Base-by-base conservation (phyloP, 2,113 vertebrate genomes). In the Todiramphus chloris region DNA sequence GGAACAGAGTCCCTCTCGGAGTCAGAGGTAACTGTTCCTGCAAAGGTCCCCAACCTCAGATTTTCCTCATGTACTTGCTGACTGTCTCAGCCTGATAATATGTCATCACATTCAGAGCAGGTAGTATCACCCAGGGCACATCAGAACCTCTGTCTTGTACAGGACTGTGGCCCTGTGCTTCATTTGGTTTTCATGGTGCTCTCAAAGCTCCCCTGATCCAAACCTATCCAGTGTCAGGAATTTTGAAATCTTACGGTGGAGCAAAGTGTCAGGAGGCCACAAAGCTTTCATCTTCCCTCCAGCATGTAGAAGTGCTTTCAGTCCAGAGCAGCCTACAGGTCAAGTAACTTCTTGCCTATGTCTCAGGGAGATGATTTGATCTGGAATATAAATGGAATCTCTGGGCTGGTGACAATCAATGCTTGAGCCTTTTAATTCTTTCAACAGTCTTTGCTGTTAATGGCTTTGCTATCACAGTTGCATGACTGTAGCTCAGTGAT, bases 381-480 rank as follows among this genome's bases (percentile, higher is more conserved):
- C 60, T 64, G 46, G 17, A 51, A n/a, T 35, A 33, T 39, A 68
- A 88, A 60, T 73, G 35, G 17, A 53, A 39, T 81, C 27, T 91
- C 19, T 79, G 30, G 25, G 15, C 43, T 85, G 19, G 24, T 75
- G 64, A 31, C 41, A 55, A 15, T 87, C 37, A 53, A 2, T 80
- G 33, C 43, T 89, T 69, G 63, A 92, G 44, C 27, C 41, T 91
- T 76, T 68, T 64, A 60, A 39, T 85, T 94, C 43, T 94, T 88
- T 81, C 63, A 74, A 5, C 27, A n/a, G 82, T 23, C 30, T 79
- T 87, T 92, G 25, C 31, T 51, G 5, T 67, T 46, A 19, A 5
- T 66, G 24, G 39, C 46, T 11, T 51, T 51, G 50, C 50, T 51
- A 51, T 25, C n/a, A 16, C 5, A 74, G 31, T 48, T 77, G 50